Percentiles rank a stretch among this genome's conserved stretches.
phyloP scores from a whole-genome alignment of 2,888 invertebrate genomes.

The Phorcus lineatus region DNA sequence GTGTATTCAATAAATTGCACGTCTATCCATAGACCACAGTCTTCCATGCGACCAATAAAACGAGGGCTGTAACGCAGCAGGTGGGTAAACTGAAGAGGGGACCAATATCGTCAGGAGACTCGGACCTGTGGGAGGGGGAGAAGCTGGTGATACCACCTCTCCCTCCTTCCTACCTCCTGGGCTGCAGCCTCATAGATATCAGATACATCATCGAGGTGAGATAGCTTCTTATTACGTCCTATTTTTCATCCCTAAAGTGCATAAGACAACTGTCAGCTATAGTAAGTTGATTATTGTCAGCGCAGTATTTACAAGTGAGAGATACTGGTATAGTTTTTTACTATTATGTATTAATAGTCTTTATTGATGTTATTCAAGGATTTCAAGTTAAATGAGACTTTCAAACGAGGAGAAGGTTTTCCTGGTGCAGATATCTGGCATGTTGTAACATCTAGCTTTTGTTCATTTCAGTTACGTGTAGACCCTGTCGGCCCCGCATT shows the following conservation, averaged over 20 bases:
- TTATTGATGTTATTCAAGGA: too few relatives aligned
- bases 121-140: slow-evolving; percentile 92
- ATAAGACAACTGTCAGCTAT: too few relatives aligned
- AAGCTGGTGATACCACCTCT: slow-evolving; percentile 93
- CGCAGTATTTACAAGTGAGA: too few relatives aligned
- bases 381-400: too few relatives aligned
- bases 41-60: slow-evolving; percentile 61
- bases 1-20: too few relatives aligned
- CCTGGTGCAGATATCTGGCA: too few relatives aligned
- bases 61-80: slow-evolving; percentile 76
- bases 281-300: too few relatives aligned
- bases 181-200: slow-evolving; percentile 94
- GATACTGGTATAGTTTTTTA: too few relatives aligned
- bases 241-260: too few relatives aligned
- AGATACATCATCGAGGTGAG: slow-evolving; percentile 80
- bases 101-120: slow-evolving; percentile 87
- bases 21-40: slow-evolving; percentile 80
- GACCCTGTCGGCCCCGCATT: slow-evolving; percentile 67
- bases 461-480: slow-evolving; percentile 56
- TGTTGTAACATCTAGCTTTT: neutral
- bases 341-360: too few relatives aligned
- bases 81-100: slow-evolving; percentile 87
- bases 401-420: too few relatives aligned
- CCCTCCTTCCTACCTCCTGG: slow-evolving; percentile 94
- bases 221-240: too few relatives aligned